Percentiles rank a stretch among this genome's conserved stretches.
Conservation (phyloP, 2,797 vertebrate genomes). For the Valencia hispanica region DNA sequence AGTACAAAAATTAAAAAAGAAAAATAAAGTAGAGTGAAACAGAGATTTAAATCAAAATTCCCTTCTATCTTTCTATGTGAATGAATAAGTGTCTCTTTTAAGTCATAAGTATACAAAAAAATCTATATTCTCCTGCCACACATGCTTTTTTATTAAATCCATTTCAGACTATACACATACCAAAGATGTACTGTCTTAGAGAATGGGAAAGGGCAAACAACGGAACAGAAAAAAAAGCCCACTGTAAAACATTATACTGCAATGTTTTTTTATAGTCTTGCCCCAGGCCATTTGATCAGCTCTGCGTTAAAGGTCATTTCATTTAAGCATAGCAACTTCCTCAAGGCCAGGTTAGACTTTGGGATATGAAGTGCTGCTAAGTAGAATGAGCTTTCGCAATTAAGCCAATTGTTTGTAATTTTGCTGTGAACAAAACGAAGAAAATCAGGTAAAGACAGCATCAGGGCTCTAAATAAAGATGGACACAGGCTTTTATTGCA, state of each 20-base stretch:
- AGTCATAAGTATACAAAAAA: conserved; percentile 41
- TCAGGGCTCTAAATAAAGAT: conserved; percentile 45
- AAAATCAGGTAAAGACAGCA: conserved; percentile 26
- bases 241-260: conserved; percentile 74
- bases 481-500: conserved; percentile 54
- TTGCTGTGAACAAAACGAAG: not conserved
- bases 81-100: conserved; percentile 39
- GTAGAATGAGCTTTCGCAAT: conserved; percentile 55
- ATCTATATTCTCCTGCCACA: conserved; percentile 43
- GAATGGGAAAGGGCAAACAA: conserved; percentile 72
- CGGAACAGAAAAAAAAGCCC: conserved; percentile 58
- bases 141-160: conserved; percentile 44
- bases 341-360: conserved; percentile 42
- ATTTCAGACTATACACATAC: conserved; percentile 42
- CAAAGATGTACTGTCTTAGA: conserved; percentile 53
- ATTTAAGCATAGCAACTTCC: conserved; percentile 65
- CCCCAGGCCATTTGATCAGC: conserved; percentile 76
- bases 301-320: conserved; percentile 79
- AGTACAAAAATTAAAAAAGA: conserved; percentile 24
- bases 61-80: conserved; percentile 23
- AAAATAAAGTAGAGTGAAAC: conserved; percentile 45
- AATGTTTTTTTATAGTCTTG: conserved; percentile 71
- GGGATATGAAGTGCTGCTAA: conserved; percentile 39
- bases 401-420: conserved; percentile 30
- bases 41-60: conserved; percentile 50